Percentiles rank a stretch among this genome's conserved stretches.
These are phyloP conservation scores for Capreolus pygargus DNA, from an alignment of 2,113 vertebrate species.

Conservation along the genomic window DNA sequence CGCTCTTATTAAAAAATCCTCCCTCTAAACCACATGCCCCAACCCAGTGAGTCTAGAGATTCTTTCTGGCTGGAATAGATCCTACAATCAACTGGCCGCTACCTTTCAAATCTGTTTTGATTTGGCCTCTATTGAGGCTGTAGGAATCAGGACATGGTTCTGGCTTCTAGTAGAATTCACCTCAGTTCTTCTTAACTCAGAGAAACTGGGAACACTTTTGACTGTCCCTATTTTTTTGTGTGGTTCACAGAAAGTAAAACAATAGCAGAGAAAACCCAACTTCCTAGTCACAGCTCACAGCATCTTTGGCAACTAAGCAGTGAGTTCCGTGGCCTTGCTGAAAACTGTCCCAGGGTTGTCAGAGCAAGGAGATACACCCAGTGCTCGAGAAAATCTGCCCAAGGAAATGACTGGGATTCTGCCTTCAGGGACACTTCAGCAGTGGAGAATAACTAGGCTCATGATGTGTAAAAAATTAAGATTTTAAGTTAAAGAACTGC, in stretches of 20 bases:
- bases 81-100: neutral
- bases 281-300: neutral
- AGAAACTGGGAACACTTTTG: neutral
- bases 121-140: neutral
- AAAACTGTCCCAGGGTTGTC: neutral
- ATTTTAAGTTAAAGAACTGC: neutral
- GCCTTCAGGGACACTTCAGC: neutral
- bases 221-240: neutral
- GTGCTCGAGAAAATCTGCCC: no score
- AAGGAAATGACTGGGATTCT: neutral
- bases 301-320: fast-evolving
- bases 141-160: neutral
- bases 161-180: neutral
- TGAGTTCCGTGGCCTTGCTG: neutral
- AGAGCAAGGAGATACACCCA: fast-evolving
- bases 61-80: neutral
- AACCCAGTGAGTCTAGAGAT: neutral
- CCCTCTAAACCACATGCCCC: neutral
- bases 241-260: neutral
- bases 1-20: neutral
- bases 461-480: neutral
- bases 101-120: neutral
- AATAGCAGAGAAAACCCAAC: neutral
- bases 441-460: neutral
- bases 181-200: neutral